Conservation (phyloP, 2,888 invertebrate genomes). For the Neocrepidodera transversa region DNA sequence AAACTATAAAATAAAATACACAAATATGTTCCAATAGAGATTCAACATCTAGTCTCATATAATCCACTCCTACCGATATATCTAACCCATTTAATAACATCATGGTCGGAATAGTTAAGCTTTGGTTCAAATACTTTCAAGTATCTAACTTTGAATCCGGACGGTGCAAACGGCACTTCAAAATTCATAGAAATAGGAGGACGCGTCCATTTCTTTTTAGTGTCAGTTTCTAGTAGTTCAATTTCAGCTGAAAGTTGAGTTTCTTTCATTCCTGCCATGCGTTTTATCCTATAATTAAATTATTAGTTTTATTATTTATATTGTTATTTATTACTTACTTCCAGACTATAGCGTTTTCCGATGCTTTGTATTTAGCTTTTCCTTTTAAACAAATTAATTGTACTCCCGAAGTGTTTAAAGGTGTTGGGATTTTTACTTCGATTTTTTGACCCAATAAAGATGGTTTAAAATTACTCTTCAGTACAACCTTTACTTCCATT, state of each 20-base stretch:
- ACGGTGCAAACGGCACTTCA: constrained; percentile 99
- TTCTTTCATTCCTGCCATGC: constrained; percentile 99
- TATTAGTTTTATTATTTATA: neutral
- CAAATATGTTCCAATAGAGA: constrained; percentile 14
- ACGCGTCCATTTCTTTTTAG: constrained; percentile 99
- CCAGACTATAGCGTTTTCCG: constrained; percentile 98
- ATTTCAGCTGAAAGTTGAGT: constrained; percentile 99
- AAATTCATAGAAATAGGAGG: constrained; percentile 99
- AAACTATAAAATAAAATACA: neutral
- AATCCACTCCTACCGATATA: constrained; percentile 99
- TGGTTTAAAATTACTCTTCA: constrained; percentile 99
- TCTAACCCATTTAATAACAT: constrained; percentile 99
- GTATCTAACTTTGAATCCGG: constrained; percentile 99
- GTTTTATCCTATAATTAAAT: constrained; percentile 73
- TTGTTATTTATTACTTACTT: constrained; percentile 74
- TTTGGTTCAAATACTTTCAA: constrained; percentile 99
- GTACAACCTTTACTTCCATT: constrained; percentile 99
- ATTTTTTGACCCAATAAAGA: constrained; percentile 98
- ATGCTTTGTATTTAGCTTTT: constrained; percentile 99
- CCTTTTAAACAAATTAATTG: constrained; percentile 99
- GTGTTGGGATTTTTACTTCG: constrained; percentile 98
- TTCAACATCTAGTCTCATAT: constrained; percentile 97
- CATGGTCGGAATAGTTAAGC: constrained; percentile 99
- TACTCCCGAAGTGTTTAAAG: constrained; percentile 97
- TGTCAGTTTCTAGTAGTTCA: constrained; percentile 96